Conservation (phyloP, 1,140 invertebrate species). For the Trachelipus rathkii region DNA sequence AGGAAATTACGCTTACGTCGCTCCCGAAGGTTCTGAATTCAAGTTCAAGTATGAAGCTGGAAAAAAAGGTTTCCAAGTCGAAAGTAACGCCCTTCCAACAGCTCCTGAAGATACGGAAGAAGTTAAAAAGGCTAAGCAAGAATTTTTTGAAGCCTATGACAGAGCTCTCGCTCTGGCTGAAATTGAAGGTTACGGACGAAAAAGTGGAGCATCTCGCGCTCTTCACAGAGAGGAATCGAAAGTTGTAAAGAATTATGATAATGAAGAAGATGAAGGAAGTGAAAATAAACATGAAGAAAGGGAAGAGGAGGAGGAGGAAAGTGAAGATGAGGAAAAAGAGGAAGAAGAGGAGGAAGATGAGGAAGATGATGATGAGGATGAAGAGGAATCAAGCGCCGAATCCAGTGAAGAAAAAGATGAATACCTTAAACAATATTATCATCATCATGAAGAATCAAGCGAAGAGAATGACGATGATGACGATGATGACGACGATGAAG, state of each 20-base stretch:
- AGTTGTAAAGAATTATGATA: background rate
- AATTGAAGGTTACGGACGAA: background rate
- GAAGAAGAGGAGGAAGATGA: conserved; percentile 17
- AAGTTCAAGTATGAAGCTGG: conserved; percentile 50
- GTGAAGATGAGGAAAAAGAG: conserved; percentile 18
- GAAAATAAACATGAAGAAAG: conserved; percentile 16
- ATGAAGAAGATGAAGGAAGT: background rate
- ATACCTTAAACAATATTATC: background rate
- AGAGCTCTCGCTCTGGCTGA: conserved; percentile 23
- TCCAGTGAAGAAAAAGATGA: conserved; percentile 21
- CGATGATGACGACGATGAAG: conserved; percentile 25
- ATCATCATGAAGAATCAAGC: conserved; percentile 6
- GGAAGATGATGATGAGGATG: conserved; percentile 18
- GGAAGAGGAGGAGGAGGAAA: conserved; percentile 14
- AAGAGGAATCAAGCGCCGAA: conserved; percentile 7
- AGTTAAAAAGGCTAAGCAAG: conserved; percentile 23
- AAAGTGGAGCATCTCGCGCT: background rate
- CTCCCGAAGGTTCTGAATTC: conserved; percentile 48
- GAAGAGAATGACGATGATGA: conserved; percentile 20
- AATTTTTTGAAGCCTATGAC: conserved; percentile 26
- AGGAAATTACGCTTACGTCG: conserved; percentile 51
- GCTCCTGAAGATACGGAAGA: conserved; percentile 29
- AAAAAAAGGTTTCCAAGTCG: conserved; percentile 46
- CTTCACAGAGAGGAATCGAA: background rate
- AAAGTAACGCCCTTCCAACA: conserved; percentile 31